Conservation (phyloP, 2,888 invertebrate genomes). For the Erpobdella octoculata region DNA sequence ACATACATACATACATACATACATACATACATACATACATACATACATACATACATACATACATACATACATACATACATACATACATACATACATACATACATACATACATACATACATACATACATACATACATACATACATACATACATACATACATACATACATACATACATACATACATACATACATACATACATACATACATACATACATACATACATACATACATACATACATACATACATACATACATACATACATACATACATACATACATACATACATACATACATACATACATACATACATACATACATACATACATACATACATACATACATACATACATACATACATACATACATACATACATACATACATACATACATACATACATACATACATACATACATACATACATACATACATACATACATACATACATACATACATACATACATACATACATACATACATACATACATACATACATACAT, state of each 20-base stretch:
- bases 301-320: constrained; percentile 15
- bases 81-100: constrained; percentile 13
- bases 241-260: constrained; percentile 30
- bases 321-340: constrained; percentile 13
- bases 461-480: no score
- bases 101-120: background rate
- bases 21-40: constrained; percentile 15
- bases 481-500: no score
- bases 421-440: no score
- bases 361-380: no score
- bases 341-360: background rate
- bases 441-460: no score
- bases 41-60: constrained; percentile 13
- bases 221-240: constrained; percentile 29
- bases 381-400: no score
- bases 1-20: constrained; percentile 9
- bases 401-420: no score
- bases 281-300: constrained; percentile 9
- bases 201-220: constrained; percentile 29
- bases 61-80: background rate
- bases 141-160: background rate
- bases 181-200: constrained; percentile 10
- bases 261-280: background rate
- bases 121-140: background rate
- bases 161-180: constrained; percentile 17